Percentiles rank a stretch among this genome's conserved stretches.
Conservation (phyloP, 2,797 vertebrate species). For the Ambastaia sidthimunki region DNA sequence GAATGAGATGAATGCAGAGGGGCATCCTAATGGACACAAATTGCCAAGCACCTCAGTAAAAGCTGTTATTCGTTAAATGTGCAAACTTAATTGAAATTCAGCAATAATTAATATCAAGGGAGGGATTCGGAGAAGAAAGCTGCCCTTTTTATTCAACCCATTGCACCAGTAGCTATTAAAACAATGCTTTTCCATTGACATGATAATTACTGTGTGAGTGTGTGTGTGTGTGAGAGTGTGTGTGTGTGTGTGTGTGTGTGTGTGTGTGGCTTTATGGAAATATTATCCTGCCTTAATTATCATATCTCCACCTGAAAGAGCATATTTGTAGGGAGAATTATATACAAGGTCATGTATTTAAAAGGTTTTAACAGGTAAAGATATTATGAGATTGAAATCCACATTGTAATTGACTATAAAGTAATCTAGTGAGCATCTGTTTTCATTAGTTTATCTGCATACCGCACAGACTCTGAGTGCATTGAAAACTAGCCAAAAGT, state of each 20-base stretch:
- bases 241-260: background rate
- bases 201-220: conserved; percentile 52
- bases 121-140: conserved; percentile 69
- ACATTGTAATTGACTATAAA: conserved; percentile 23
- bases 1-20: conserved; percentile 43
- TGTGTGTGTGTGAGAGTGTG: conserved; percentile 16
- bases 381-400: conserved; percentile 39
- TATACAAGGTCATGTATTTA: conserved; percentile 40
- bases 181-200: conserved; percentile 52
- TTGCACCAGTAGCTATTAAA: conserved; percentile 58
- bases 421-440: conserved; percentile 23
- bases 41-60: conserved; percentile 66
- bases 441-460: background rate
- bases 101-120: conserved; percentile 73
- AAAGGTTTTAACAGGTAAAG: conserved; percentile 45
- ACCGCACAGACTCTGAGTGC: background rate
- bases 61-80: conserved; percentile 71
- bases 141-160: conserved; percentile 58
- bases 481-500: background rate
- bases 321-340: conserved; percentile 25
- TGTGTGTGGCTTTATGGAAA: conserved; percentile 44
- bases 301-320: conserved; percentile 43
- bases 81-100: conserved; percentile 84
- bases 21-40: conserved; percentile 47
- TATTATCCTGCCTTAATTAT: conserved; percentile 51